These are phyloP conservation scores for Drosophila yakuba DNA, from an alignment of 1,140 invertebrate genomes.

Conservation along the genomic window DNA sequence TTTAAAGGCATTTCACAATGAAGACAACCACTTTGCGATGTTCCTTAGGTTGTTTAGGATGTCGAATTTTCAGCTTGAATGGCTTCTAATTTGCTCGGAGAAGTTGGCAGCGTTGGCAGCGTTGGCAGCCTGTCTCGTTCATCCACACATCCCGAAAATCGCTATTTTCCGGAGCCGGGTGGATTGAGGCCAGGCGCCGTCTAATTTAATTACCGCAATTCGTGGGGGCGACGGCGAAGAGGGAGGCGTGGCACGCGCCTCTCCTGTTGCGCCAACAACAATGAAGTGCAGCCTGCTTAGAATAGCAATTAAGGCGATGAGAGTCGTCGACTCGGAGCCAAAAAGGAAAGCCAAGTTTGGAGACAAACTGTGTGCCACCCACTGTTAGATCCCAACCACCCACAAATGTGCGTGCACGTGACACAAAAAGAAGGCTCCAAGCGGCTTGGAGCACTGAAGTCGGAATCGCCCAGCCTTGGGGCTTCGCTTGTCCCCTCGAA, in stretches of 20 bases:
- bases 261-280: conserved; percentile 50
- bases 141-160: conserved; percentile 16
- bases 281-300: conserved; percentile 75
- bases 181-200: conserved; percentile 41
- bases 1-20: neutral
- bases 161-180: conserved; percentile 32
- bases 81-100: neutral
- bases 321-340: conserved; percentile 22
- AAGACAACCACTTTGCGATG: neutral
- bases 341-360: conserved; percentile 25
- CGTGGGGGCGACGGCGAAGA: neutral
- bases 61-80: neutral
- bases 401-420: conserved; percentile 35
- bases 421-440: conserved; percentile 4
- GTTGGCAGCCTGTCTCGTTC: neutral
- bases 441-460: neutral
- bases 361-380: conserved; percentile 1
- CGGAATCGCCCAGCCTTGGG: conserved; percentile 9
- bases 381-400: neutral
- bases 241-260: conserved; percentile 9
- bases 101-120: neutral
- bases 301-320: conserved; percentile 73
- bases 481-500: neutral
- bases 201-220: conserved; percentile 78
- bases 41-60: no score